These are phyloP conservation scores for Ibycter americanus DNA, from an alignment of 2,797 vertebrate genomes.

Conservation along the genomic window DNA sequence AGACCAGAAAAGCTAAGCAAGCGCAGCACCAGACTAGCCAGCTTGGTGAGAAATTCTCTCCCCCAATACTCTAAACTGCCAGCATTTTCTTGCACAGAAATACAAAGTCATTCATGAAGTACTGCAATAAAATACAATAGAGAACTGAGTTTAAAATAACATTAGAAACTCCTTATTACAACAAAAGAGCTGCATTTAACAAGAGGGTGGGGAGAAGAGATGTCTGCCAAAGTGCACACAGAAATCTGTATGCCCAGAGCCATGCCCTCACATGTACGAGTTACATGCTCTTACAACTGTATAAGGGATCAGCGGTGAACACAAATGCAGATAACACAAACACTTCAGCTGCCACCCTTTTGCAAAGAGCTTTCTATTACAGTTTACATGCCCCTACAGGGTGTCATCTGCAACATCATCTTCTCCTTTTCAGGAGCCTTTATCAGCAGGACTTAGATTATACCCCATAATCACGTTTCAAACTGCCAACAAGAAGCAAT, in stretches of 20 bases:
- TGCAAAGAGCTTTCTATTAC: not conserved
- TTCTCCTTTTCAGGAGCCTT: not conserved
- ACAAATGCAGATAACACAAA: not conserved
- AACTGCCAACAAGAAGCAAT: not conserved
- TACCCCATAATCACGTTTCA: not conserved
- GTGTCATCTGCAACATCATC: not conserved
- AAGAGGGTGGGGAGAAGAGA: not conserved
- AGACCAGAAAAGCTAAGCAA: not conserved
- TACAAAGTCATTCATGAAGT: not conserved
- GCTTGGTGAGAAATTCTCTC: not conserved
- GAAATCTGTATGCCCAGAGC: not conserved
- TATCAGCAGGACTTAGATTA: not conserved
- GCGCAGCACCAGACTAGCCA: not conserved
- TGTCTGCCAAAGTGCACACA: not conserved
- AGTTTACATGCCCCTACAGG: not conserved
- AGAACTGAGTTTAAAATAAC: not conserved
- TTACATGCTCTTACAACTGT: not conserved
- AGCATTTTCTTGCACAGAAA: not conserved
- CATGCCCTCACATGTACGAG: not conserved
- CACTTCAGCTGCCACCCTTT: not conserved
- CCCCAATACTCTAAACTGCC: not conserved
- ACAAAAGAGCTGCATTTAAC: not conserved
- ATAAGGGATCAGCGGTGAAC: not conserved
- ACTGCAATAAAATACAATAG: not conserved
- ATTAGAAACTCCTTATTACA: not conserved